A percentile compares a stretch with the other conserved stretches of the same genome.
These are phyloP conservation scores for Penaeus monodon DNA, from an alignment of 2,888 invertebrate species.

Conservation along the genomic window DNA sequence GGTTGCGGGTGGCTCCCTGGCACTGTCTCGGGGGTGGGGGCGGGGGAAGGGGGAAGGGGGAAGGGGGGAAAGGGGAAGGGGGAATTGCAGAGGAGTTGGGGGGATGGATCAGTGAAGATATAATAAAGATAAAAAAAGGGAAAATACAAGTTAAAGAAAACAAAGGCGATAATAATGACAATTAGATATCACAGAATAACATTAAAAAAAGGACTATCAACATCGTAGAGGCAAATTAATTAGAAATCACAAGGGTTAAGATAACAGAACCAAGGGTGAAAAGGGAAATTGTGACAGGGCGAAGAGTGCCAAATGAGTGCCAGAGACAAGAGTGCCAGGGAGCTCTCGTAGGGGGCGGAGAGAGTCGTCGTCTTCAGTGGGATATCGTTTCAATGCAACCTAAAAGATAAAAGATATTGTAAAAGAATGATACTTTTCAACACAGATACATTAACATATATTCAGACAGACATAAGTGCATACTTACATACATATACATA, in stretches of 20 bases:
- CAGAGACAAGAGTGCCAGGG: no score
- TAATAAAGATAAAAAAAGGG: not conserved
- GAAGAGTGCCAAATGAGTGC: not conserved
- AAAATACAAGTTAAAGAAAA: not conserved
- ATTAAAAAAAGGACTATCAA: not conserved
- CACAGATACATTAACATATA: not conserved
- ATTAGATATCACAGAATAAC: not conserved
- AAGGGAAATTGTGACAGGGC: not conserved
- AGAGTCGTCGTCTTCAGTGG: no score
- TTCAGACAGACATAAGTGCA: not conserved
- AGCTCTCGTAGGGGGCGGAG: no score
- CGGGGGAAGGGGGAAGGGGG: not conserved
- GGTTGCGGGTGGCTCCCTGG: not conserved
- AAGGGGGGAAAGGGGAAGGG: not conserved
- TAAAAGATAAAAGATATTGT: no score
- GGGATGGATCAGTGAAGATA: no score
- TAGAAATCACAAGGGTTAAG: no score
- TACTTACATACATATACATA: not conserved
- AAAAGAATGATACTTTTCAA: not conserved
- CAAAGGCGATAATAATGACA: not conserved
- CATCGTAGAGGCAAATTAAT: not conserved
- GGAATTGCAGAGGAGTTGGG: not conserved
- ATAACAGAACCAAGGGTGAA: not conserved
- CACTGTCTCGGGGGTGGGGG: not conserved
- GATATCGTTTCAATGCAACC: no score